phyloP scores from a whole-genome alignment of 2,888 invertebrate species.

The Xylota segnis region DNA sequence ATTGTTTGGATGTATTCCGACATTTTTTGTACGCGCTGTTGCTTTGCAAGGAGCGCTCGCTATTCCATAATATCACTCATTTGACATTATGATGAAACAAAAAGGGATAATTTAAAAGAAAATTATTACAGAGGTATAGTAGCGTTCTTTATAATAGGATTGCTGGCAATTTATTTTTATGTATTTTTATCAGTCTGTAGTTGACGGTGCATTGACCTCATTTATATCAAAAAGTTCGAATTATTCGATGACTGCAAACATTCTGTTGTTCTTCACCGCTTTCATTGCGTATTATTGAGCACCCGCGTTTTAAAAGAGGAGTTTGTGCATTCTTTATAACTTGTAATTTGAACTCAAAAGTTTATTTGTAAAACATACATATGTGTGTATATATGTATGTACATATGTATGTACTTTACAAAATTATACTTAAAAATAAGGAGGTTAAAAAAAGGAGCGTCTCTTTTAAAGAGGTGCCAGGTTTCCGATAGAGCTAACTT shows the following conservation, averaged over 20 bases:
- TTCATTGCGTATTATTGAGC: too few species aligned
- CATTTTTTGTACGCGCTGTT: constrained; percentile 37
- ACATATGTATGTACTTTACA: too few species aligned
- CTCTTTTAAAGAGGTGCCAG: too few species aligned
- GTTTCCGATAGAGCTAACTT: too few species aligned
- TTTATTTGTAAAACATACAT: too few species aligned
- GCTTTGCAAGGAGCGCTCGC: constrained; percentile 7
- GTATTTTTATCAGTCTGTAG: neutral
- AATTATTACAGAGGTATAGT: constrained; percentile 23
- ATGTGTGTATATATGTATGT: too few species aligned
- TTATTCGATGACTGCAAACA: neutral
- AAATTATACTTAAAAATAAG: too few species aligned
- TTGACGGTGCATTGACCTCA: neutral
- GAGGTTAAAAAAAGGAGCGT: too few species aligned
- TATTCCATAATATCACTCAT: constrained; percentile 34
- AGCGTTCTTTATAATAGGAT: neutral
- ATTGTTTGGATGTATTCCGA: constrained; percentile 58
- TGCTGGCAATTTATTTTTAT: neutral
- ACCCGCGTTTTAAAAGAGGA: too few species aligned
- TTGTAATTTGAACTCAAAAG: too few species aligned
- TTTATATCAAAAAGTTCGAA: neutral
- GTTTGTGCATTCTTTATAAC: too few species aligned
- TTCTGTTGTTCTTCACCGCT: too few species aligned
- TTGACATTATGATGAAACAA: constrained; percentile 26
- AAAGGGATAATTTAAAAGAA: constrained; percentile 22